Conservation (phyloP, 2,797 vertebrate genomes). For the Gymnothorax reevesii region DNA sequence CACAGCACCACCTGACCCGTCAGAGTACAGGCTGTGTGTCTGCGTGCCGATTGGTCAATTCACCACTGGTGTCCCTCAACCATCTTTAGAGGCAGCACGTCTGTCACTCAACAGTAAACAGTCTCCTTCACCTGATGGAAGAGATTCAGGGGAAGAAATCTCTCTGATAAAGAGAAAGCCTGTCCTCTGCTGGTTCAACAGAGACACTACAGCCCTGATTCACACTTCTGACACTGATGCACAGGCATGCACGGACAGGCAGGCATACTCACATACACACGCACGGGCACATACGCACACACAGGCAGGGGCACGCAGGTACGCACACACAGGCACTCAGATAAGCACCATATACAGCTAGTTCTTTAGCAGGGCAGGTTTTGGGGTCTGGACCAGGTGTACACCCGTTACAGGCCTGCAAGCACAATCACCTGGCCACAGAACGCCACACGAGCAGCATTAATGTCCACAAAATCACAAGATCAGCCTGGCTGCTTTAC, state of each 20-base stretch:
- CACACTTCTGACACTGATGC: not conserved
- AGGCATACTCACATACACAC: not conserved
- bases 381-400: not conserved
- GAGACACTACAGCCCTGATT: slow-evolving; percentile 34
- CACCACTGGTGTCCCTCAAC: slow-evolving; percentile 49
- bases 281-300: not conserved
- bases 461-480: not conserved
- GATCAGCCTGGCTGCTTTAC: slow-evolving; percentile 16
- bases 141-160: not conserved
- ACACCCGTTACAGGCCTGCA: not conserved
- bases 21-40: not conserved
- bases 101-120: slow-evolving; percentile 30
- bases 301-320: not conserved
- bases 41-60: not conserved
- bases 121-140: not conserved
- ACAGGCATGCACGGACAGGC: not conserved
- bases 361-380: not conserved
- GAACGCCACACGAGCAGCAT: not conserved
- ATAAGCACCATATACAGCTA: not conserved
- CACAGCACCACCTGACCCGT: not conserved
- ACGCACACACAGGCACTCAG: not conserved
- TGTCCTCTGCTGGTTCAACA: slow-evolving; percentile 69
- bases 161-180: slow-evolving; percentile 65
- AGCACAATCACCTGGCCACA: not conserved
- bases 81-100: slow-evolving; percentile 43